These are phyloP conservation scores for Apodemia hepburni DNA, from an alignment of 2,888 invertebrate genomes.

Conservation along the genomic window DNA sequence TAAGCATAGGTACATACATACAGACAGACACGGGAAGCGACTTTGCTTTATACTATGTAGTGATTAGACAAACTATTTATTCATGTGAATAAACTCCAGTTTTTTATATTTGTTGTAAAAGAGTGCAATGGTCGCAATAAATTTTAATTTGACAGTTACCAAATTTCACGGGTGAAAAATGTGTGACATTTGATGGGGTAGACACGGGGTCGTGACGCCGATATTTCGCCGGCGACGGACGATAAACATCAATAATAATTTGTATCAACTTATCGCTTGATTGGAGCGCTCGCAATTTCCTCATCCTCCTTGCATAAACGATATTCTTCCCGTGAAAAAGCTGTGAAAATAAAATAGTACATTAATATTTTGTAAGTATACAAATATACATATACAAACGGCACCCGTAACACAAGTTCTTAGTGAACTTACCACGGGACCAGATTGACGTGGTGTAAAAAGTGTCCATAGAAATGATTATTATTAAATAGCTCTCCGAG, in stretches of 20 bases:
- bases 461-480: no score
- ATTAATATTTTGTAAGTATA: no score
- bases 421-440: no score
- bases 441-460: no score
- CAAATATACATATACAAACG: no score
- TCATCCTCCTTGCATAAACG: conserved; percentile 5
- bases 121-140: conserved; percentile 27
- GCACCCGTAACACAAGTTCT: no score
- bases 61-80: no score
- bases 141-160: conserved; percentile 33
- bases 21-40: no score
- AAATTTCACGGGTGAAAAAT: conserved; percentile 35
- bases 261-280: conserved; percentile 33
- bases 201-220: conserved; percentile 27
- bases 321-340: not conserved
- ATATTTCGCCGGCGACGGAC: conserved; percentile 29
- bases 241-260: conserved; percentile 35
- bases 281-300: conserved; percentile 22
- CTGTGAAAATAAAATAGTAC: not conserved
- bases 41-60: no score
- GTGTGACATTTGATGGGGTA: conserved; percentile 31
- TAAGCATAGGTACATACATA: no score
- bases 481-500: no score
- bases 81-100: not conserved
- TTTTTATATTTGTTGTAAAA: conserved; percentile 5